Evolutionary conservation across 2,113 vertebrate species (phyloP).

Genomic region (Laterallus jamaicensis): DNA sequence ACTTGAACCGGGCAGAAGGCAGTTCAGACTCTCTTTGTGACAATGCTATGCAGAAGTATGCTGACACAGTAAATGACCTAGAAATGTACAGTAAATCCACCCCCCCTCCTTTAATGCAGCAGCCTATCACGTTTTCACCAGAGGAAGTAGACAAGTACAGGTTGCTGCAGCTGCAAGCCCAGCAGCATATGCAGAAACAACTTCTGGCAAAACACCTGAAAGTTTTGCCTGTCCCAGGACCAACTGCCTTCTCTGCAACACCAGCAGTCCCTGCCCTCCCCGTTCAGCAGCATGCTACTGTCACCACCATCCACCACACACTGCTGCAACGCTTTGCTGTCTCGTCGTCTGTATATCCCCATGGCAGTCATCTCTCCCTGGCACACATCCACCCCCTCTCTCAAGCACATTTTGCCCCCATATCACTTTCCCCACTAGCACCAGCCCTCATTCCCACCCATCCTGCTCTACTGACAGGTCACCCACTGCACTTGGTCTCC

Average conservation of each 20-base stretch:
- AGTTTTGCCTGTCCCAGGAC: slow-evolving; percentile 66
- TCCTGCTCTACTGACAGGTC: slow-evolving; percentile 74
- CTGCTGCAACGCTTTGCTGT: slow-evolving; percentile 85
- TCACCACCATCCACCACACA: slow-evolving; percentile 83
- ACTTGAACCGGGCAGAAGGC: slow-evolving; percentile 41
- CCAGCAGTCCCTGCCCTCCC: slow-evolving; percentile 74
- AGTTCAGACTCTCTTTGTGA: slow-evolving; percentile 64
- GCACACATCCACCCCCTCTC: slow-evolving; percentile 84
- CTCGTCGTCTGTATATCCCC: slow-evolving; percentile 75
- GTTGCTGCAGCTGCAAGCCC: slow-evolving; percentile 91
- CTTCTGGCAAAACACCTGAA: slow-evolving; percentile 77
- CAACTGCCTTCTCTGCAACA: slow-evolving; percentile 67
- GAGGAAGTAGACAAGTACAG: slow-evolving; percentile 97
- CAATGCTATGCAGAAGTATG: slow-evolving; percentile 72
- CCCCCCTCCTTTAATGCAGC: slow-evolving; percentile 78
- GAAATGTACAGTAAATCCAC: slow-evolving; percentile 66
- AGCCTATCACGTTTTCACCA: slow-evolving; percentile 89
- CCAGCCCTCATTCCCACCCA: slow-evolving; percentile 77
- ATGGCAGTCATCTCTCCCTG: slow-evolving; percentile 66
- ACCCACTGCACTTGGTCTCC: slow-evolving; percentile 73
- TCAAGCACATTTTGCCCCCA: slow-evolving; percentile 79
- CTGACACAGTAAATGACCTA: slow-evolving; percentile 53
- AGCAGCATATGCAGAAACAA: slow-evolving; percentile 95
- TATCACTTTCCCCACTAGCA: slow-evolving; percentile 71
- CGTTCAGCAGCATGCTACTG: slow-evolving; percentile 72